Base-by-base conservation (phyloP, 1,140 invertebrate species). In the Hormaphis cornu region DNA sequence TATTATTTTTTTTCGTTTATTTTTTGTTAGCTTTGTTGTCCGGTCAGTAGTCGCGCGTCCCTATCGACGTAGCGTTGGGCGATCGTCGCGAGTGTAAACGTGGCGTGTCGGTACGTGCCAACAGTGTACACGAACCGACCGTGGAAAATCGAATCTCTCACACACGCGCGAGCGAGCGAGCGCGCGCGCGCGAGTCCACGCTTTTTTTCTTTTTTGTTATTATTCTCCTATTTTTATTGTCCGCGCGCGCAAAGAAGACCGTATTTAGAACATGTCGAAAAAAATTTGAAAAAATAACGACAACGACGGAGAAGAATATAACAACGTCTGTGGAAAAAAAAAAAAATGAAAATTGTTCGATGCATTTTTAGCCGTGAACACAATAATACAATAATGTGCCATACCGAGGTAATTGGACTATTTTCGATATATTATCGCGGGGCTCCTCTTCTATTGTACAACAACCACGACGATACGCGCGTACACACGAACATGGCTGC, bases 401-500 rank as follows among this genome's bases (percentile, higher is more conserved):
- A 46, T 66, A 66, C 61, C 61, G 61, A 66, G 61, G 28, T 66
- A 66, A 66, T 66, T 66, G 61, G 61, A 66, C 44, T 22, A 66
- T 66, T 66, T 66, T 66, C 44, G n/a, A 40, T n/a, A n/a, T n/a
- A n/a, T n/a, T n/a, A n/a, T n/a, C n/a, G n/a, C n/a, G n/a, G n/a
- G n/a, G n/a, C n/a, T n/a, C n/a, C n/a, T n/a, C n/a, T n/a, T n/a
- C n/a, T n/a, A n/a, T n/a, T n/a, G n/a, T n/a, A n/a, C 18, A 20
- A 56, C 18, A 20, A 50, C 22, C 18, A 9, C 50, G 24, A 28
- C 50, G 24, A 28, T 26, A 8, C 8, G 14, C 16, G 6, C 50
- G 28, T 53, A 28, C 9, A n/a, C 1, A 28, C 28, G 5, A 3
- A 5, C n/a, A 52, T 33, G 9, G 9, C 30, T 4, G 4, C 30